phyloP scores from a whole-genome alignment of 1,140 invertebrate species.

The Macrotrachela quadricornifera region DNA sequence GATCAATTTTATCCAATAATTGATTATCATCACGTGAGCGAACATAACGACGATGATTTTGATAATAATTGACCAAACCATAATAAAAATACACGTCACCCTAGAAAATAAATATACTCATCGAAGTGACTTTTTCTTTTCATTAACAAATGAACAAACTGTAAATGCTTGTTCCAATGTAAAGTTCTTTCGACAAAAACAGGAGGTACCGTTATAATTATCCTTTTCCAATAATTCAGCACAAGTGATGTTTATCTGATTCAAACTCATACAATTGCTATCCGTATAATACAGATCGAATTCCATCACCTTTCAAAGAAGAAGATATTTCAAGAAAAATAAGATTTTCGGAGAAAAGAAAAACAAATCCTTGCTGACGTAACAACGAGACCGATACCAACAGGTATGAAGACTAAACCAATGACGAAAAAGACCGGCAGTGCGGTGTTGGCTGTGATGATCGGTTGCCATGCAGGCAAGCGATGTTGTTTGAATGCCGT shows the following conservation, averaged over 20 bases:
- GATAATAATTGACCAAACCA: constrained; percentile 87
- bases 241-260: too few relatives aligned
- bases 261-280: too few relatives aligned
- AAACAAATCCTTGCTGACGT: constrained; percentile 60
- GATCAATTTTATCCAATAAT: constrained; percentile 43
- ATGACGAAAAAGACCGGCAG: constrained; percentile 88
- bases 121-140: not conserved
- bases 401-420: constrained; percentile 82
- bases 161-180: constrained; percentile 45
- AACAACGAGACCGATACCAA: constrained; percentile 71
- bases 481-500: constrained; percentile 93
- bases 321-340: not conserved
- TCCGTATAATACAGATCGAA: constrained; percentile 56
- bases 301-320: constrained; percentile 43
- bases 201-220: constrained; percentile 24
- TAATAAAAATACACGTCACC: constrained; percentile 89
- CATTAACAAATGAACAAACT: constrained; percentile 13
- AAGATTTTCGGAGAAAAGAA: not conserved
- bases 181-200: constrained; percentile 47
- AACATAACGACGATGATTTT: constrained; percentile 93
- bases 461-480: constrained; percentile 92
- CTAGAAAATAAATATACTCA: constrained; percentile 30
- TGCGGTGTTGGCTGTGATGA: constrained; percentile 82
- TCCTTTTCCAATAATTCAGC: too few relatives aligned
- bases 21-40: constrained; percentile 93